Evolutionary conservation across 2,888 invertebrate species (phyloP).

Genomic region (Drosophila suboccidentalis): DNA sequence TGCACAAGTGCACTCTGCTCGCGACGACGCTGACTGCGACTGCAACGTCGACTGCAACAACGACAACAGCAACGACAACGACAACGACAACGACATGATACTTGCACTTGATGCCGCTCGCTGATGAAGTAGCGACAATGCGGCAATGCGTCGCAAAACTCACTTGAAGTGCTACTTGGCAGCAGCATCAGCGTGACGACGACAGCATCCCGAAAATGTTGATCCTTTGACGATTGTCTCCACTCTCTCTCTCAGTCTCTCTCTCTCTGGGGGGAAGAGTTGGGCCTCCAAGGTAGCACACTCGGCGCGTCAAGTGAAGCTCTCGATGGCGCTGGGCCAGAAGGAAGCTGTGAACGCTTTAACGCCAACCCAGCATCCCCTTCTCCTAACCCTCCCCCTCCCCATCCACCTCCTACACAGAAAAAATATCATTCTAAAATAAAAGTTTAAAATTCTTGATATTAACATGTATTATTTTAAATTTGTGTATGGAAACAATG

Average conservation of each 20-base stretch:
- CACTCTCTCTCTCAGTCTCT: neutral
- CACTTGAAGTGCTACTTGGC: slow-evolving; percentile 77
- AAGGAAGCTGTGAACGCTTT: slow-evolving; percentile 65
- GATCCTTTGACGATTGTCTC: slow-evolving; percentile 75
- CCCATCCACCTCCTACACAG: neutral
- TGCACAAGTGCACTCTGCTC: slow-evolving; percentile 71
- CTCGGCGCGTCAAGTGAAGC: slow-evolving; percentile 69
- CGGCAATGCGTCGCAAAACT: slow-evolving; percentile 81
- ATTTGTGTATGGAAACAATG: no score
- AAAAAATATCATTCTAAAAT: no score
- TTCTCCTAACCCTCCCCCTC: neutral
- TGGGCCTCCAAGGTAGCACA: slow-evolving; percentile 52
- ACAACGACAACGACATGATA: slow-evolving; percentile 63
- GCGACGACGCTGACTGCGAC: slow-evolving; percentile 22
- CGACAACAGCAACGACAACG: slow-evolving; percentile 6
- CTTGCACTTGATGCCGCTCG: slow-evolving; percentile 77
- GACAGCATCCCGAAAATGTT: slow-evolving; percentile 58
- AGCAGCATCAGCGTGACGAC: slow-evolving; percentile 55
- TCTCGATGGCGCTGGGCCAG: slow-evolving; percentile 65
- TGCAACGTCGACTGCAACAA: neutral
- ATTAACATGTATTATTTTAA: no score
- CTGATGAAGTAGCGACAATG: slow-evolving; percentile 83
- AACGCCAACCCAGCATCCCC: slow-evolving; percentile 39
- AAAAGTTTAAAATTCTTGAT: no score
- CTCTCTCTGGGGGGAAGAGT: neutral